These are phyloP conservation scores for Lasioglossum oenotherae DNA, from an alignment of 2,888 invertebrate species.

Conservation along the genomic window DNA sequence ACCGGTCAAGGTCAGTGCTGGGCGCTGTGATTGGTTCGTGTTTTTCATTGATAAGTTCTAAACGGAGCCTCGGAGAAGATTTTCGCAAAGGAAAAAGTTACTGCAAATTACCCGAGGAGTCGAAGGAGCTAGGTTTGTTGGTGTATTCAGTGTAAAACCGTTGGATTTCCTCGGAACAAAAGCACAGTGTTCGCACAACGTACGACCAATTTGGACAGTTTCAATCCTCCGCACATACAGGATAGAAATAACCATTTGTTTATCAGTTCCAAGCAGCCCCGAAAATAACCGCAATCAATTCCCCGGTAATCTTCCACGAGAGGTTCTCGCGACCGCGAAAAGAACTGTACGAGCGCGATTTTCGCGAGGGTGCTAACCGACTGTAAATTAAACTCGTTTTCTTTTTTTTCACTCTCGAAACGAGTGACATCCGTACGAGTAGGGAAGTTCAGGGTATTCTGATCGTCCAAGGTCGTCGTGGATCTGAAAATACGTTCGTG, in stretches of 20 bases:
- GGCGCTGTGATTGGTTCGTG: too few relatives aligned
- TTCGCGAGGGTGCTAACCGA: neutral
- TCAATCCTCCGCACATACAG: neutral
- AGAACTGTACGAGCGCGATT: neutral
- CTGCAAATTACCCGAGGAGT: too few relatives aligned
- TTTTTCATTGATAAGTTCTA: too few relatives aligned
- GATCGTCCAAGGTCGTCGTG: constrained; percentile 69
- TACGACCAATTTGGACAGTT: neutral
- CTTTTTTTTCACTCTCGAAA: constrained; percentile 16
- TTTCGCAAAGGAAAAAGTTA: too few relatives aligned
- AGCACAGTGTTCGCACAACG: neutral
- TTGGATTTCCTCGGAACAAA: neutral
- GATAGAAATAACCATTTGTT: neutral
- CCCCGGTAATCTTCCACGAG: neutral
- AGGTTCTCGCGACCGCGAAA: neutral
- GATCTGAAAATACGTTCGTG: constrained; percentile 74
- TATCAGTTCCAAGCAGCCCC: neutral
- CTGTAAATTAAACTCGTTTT: constrained; percentile 14
- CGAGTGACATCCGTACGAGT: constrained; percentile 44
- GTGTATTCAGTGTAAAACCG: too few relatives aligned
- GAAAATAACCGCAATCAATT: neutral
- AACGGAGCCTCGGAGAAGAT: too few relatives aligned
- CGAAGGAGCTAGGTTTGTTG: too few relatives aligned
- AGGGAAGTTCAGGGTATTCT: constrained; percentile 59
- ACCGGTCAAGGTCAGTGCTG: too few relatives aligned